Evolutionary conservation across 1,140 invertebrate genomes (phyloP).

Genomic region (Bursaphelenchus mucronatus): DNA sequence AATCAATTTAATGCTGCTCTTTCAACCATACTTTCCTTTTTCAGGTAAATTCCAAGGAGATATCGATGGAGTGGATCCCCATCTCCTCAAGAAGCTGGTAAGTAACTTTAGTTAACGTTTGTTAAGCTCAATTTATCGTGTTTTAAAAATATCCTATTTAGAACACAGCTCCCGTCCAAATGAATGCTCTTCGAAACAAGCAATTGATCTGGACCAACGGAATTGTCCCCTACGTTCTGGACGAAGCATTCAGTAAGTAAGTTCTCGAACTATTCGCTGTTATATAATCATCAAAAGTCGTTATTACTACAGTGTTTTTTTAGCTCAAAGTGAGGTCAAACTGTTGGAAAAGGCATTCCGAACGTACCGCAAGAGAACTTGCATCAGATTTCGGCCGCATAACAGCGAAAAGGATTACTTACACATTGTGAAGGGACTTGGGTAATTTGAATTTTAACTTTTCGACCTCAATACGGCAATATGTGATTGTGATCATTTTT

Average conservation of each 20-base stretch:
- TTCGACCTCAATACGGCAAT: background rate
- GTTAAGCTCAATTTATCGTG: no score
- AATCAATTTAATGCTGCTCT: no score
- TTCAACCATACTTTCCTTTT: slow-evolving; percentile 2
- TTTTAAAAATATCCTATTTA: slow-evolving; percentile 15
- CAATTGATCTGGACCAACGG: slow-evolving; percentile 51
- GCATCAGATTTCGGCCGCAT: slow-evolving; percentile 50
- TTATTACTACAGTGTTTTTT: slow-evolving; percentile 11
- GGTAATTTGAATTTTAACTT: slow-evolving; percentile 33
- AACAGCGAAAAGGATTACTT: slow-evolving; percentile 48
- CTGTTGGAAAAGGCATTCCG: slow-evolving; percentile 52
- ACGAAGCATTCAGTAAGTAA: slow-evolving; percentile 57
- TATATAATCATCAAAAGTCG: slow-evolving; percentile 6
- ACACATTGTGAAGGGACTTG: slow-evolving; percentile 55
- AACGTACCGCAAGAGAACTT: slow-evolving; percentile 52
- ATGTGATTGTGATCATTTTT: slow-evolving; percentile 20
- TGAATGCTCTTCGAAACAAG: slow-evolving; percentile 49
- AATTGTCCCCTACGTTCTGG: slow-evolving; percentile 54
- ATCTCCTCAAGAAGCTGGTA: slow-evolving; percentile 44
- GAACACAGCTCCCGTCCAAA: slow-evolving; percentile 26
- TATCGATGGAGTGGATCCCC: slow-evolving; percentile 56
- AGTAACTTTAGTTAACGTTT: slow-evolving; percentile 22
- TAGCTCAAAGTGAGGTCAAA: slow-evolving; percentile 48
- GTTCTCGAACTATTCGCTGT: slow-evolving; percentile 22
- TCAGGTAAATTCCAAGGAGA: slow-evolving; percentile 61